Conservation (phyloP, 2,797 vertebrate genomes). For the Propithecus perrieri region DNA sequence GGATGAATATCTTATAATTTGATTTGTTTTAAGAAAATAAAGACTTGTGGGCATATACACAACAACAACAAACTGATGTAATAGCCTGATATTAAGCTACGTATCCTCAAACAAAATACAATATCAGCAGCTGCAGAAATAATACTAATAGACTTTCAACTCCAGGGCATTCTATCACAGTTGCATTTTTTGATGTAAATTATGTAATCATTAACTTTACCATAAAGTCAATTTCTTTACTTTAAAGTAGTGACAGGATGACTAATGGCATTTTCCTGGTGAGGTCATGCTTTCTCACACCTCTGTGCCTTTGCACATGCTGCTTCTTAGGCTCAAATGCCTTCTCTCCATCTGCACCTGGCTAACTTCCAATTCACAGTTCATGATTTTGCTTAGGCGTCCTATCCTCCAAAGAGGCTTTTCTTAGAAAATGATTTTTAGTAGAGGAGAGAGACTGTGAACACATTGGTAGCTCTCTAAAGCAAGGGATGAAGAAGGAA, state of each 20-base stretch:
- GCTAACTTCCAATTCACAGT: conserved; percentile 42
- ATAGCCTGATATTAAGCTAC: background rate
- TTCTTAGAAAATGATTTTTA: conserved; percentile 47
- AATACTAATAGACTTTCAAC: background rate
- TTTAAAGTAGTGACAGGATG: conserved; percentile 9
- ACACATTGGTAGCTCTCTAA: background rate
- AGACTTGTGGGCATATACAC: background rate
- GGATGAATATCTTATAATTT: background rate
- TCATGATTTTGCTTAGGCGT: conserved; percentile 18
- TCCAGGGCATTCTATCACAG: background rate
- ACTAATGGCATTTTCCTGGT: conserved; percentile 13
- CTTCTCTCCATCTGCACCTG: conserved; percentile 58
- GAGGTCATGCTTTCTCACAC: conserved; percentile 38
- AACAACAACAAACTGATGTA: background rate
- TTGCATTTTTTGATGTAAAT: background rate
- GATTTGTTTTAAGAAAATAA: background rate
- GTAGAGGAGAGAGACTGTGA: background rate
- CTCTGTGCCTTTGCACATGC: conserved; percentile 49
- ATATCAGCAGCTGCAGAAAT: too few species aligned
- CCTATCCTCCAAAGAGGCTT: background rate
- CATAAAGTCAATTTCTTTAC: background rate
- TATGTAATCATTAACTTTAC: background rate
- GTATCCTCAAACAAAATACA: background rate
- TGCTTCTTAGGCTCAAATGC: background rate
- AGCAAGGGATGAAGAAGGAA: background rate